Evolutionary conservation across 2,113 vertebrate species (phyloP), one percentile per base, ranked within the genome.

Genomic region (Cettia cetti): DNA sequence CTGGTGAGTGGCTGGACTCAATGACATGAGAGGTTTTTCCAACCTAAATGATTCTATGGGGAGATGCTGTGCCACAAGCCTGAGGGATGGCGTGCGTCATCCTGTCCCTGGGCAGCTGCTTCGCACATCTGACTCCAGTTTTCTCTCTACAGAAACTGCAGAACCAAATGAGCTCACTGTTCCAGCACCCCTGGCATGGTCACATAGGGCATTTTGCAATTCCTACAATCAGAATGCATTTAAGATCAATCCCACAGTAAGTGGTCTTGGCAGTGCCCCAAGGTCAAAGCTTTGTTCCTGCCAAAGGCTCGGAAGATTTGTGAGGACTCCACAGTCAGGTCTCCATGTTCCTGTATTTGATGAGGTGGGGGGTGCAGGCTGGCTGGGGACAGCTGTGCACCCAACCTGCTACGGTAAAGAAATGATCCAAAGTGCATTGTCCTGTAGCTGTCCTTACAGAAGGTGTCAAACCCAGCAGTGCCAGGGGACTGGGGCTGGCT

Each of bases 81-180:
- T 3, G 28, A 31, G 86, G 82, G 54, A 50, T 2, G 1, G 66
- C 16, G 1, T 9, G 64, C 54, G 18, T 44, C 2, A 2, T 56
- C 57, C 86, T n/a, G 44, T 11, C 63, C 42, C 37, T 3, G 20
- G 49, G 80, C 71, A 63, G 56, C 69, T 49, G 66, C 31, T 82
- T 39, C 44, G 20, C 9, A 3, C 10, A 1, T 17, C 90, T 49
- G 47, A 44, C 70, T 49, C 24, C 42, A 16, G 45, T 15, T 74
- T 61, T 42, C 21, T 74, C 64, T 53, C 68, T 24, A 18, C 3
- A 80, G 66, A 47, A 61, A 50, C 61, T 64, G 18, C 37, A 26
- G 28, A 61, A 22, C 11, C 4, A n/a, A 66, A 37, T 0, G 0
- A 57, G 68, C 19, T 81, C 30, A 2, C 3, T 27, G 7, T 42